Percentiles rank a stretch among this genome's conserved stretches.
Evolutionary conservation across 2,888 invertebrate genomes (phyloP).

Genomic region (Helobdella robusta): DNA sequence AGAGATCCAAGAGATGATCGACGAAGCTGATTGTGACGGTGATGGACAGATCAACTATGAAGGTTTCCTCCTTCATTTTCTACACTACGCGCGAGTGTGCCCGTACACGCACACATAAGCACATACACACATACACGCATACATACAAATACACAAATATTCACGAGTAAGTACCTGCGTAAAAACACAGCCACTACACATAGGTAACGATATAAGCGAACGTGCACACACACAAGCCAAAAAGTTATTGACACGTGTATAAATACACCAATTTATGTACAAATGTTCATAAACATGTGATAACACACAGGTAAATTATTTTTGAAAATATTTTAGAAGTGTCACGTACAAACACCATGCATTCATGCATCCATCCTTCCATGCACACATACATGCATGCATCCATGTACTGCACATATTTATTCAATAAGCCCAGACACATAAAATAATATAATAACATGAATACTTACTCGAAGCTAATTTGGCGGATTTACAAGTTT

Average conservation of each 20-base stretch:
- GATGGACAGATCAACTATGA: constrained; percentile 23
- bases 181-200: not conserved
- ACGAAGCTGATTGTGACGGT: constrained; percentile 22
- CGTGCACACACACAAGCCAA: not conserved
- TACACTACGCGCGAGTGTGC: not conserved
- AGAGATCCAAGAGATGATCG: constrained; percentile 23
- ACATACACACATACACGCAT: not conserved
- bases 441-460: not conserved
- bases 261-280: not conserved
- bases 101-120: not conserved
- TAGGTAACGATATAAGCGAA: not conserved
- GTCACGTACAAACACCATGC: not conserved
- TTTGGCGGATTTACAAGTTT: not conserved
- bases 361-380: not conserved
- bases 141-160: not conserved
- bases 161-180: not conserved
- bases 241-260: not conserved
- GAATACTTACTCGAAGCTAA: not conserved
- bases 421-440: not conserved
- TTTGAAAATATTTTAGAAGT: too few species aligned
- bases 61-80: too few species aligned
- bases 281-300: not conserved
- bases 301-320: not conserved
- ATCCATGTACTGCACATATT: not conserved
- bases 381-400: not conserved